Conservation (phyloP, 2,113 vertebrate species). For the Pygoscelis adeliae region DNA sequence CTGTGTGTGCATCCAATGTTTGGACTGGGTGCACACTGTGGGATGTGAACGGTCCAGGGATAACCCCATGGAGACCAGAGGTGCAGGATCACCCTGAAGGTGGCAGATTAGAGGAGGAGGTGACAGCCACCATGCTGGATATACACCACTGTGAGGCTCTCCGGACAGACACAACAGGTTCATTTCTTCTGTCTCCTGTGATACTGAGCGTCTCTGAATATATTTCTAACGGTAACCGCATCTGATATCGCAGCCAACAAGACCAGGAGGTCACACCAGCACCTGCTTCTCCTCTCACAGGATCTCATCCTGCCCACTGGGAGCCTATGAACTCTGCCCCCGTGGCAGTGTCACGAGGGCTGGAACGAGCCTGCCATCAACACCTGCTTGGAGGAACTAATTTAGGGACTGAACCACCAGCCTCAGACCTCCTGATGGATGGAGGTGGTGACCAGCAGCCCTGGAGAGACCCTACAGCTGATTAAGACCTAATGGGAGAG, state of each 20-base stretch:
- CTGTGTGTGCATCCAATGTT: background rate
- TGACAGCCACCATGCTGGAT: background rate
- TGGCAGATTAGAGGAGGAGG: background rate
- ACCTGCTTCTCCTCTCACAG: background rate
- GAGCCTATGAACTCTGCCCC: background rate
- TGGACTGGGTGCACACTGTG: accelerated
- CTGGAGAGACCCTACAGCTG: background rate
- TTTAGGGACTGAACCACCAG: background rate
- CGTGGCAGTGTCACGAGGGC: accelerated
- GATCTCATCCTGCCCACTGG: background rate
- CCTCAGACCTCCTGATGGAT: background rate
- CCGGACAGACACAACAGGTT: background rate
- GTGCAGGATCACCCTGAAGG: background rate
- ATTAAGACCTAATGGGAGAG: background rate
- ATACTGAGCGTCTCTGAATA: background rate
- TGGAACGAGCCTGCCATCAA: background rate
- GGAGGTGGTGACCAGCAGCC: background rate
- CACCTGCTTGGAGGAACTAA: background rate
- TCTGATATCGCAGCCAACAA: accelerated
- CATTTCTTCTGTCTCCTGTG: background rate
- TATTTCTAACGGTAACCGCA: background rate
- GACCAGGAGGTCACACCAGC: background rate
- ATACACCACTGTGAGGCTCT: accelerated
- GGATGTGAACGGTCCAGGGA: background rate
- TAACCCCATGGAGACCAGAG: background rate